Conservation (phyloP, 1,140 invertebrate species). For the Metaphire vulgaris region DNA sequence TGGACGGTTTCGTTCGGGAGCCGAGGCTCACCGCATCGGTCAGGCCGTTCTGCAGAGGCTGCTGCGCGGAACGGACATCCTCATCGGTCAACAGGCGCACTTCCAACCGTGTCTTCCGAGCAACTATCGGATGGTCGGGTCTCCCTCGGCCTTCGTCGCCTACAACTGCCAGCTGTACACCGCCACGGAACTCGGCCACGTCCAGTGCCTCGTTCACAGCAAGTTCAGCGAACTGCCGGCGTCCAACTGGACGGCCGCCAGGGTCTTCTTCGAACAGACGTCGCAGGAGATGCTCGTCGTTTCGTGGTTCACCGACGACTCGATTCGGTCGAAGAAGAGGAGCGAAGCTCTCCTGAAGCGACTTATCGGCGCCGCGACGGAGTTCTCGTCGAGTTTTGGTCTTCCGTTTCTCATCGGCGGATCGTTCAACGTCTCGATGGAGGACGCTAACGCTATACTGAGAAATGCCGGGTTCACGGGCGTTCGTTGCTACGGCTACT, state of each 20-base stretch:
- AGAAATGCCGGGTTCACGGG: neutral
- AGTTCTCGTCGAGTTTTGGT: neutral
- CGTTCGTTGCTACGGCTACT: neutral
- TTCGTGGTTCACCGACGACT: neutral
- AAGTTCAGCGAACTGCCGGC: neutral
- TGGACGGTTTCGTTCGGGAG: neutral
- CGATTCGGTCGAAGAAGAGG: neutral
- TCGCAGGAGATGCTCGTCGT: neutral
- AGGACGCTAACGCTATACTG: neutral
- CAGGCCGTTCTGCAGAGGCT: neutral
- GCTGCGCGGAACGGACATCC: neutral
- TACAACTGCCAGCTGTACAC: neutral
- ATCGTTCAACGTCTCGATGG: neutral
- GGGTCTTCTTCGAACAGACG: neutral
- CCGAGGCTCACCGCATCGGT: neutral
- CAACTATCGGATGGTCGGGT: neutral
- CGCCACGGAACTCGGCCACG: neutral
- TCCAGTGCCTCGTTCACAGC: neutral
- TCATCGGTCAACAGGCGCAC: neutral
- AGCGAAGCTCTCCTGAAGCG: neutral
- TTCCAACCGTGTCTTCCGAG: neutral
- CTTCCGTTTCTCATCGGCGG: neutral
- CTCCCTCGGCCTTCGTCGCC: neutral
- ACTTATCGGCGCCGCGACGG: neutral
- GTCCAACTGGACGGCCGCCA: neutral